These are phyloP conservation scores for Eupithecia subumbrata DNA, from an alignment of 2,888 invertebrate species.

Conservation along the genomic window DNA sequence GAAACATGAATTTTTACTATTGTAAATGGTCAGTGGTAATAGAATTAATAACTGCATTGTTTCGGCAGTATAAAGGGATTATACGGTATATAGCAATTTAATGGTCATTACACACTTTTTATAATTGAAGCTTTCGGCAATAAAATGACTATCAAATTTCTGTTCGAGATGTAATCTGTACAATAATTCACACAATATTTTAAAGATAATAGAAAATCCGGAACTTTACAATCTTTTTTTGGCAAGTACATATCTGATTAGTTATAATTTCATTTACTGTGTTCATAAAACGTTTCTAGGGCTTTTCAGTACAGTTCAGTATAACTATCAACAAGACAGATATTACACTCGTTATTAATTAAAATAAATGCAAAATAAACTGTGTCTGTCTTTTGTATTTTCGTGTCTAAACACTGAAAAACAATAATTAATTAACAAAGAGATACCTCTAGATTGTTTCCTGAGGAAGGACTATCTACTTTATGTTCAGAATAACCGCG, in stretches of 20 bases:
- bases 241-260: too few species aligned
- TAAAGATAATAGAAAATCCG: not conserved
- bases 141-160: not conserved
- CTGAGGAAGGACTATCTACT: not conserved
- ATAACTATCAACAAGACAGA: too few species aligned
- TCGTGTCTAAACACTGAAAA: too few species aligned
- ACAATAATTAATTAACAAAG: too few species aligned
- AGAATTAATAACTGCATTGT: constrained; percentile 24
- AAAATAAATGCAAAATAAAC: too few species aligned
- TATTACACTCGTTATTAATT: too few species aligned
- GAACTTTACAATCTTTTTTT: not conserved
- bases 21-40: constrained; percentile 28
- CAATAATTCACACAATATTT: not conserved
- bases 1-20: not conserved
- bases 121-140: constrained; percentile 26
- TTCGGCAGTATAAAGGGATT: constrained; percentile 17
- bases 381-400: too few species aligned
- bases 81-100: constrained; percentile 27
- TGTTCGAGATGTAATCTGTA: not conserved
- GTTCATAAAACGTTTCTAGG: too few species aligned
- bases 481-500: too few species aligned
- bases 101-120: constrained; percentile 14
- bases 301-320: too few species aligned
- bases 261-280: too few species aligned
- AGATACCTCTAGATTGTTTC: not conserved